phyloP scores from a whole-genome alignment of 2,113 vertebrate species.

The Caranx melampygus region DNA sequence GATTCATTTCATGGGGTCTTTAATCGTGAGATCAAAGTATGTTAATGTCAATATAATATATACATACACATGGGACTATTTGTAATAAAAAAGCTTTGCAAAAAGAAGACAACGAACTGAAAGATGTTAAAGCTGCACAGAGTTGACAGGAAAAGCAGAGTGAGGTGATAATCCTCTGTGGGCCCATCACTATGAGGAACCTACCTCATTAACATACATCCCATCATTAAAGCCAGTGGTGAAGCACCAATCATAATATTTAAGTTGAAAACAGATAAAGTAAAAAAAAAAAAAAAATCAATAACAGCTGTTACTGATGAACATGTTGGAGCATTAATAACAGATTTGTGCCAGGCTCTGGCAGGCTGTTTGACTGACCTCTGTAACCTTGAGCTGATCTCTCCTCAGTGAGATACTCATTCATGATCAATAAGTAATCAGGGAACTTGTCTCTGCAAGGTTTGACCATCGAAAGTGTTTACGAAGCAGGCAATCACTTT shows the following conservation, averaged over 20 bases:
- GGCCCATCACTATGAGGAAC: background rate
- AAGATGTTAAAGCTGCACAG: background rate
- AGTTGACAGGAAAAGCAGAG: background rate
- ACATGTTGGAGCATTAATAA: slow-evolving; percentile 33
- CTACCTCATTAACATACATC: background rate
- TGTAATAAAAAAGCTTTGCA: background rate
- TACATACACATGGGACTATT: too few species aligned
- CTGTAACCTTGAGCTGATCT: slow-evolving; percentile 68
- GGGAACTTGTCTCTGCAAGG: slow-evolving; percentile 69
- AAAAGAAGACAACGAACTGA: background rate
- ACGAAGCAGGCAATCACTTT: slow-evolving; percentile 80
- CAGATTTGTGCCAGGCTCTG: slow-evolving; percentile 21
- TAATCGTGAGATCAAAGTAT: too few species aligned
- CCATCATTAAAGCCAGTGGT: background rate
- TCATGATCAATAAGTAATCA: slow-evolving; percentile 85
- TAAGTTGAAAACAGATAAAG: background rate
- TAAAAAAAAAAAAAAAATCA: slow-evolving; percentile 8
- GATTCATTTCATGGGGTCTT: too few species aligned
- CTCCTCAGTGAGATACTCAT: slow-evolving; percentile 60
- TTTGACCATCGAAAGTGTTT: slow-evolving; percentile 76
- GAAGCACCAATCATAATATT: background rate
- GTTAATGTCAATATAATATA: too few species aligned
- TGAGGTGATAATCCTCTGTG: background rate
- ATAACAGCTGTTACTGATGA: slow-evolving; percentile 13
- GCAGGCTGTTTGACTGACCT: slow-evolving; percentile 61